phyloP scores from a whole-genome alignment of 2,888 invertebrate species.

The Salticus scenicus region DNA sequence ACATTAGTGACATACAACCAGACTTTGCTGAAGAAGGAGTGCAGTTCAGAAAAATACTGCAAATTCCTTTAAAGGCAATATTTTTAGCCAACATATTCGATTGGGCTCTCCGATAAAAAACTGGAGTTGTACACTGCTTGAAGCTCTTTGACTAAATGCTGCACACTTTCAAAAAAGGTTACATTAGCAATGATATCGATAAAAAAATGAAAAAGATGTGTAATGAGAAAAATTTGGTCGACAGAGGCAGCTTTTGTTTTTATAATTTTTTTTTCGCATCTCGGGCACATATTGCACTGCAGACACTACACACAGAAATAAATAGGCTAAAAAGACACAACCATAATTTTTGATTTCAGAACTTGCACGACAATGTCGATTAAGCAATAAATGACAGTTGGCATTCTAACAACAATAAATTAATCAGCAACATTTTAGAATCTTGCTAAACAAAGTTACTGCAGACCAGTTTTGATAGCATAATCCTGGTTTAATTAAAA shows the following conservation, averaged over 20 bases:
- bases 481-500: too few relatives aligned
- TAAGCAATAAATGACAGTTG: too few relatives aligned
- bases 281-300: neutral
- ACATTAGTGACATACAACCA: slow-evolving; percentile 23
- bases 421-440: too few relatives aligned
- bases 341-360: too few relatives aligned
- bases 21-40: neutral
- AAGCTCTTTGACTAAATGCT: slow-evolving; percentile 45
- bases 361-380: too few relatives aligned
- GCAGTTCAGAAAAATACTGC: slow-evolving; percentile 10
- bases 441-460: too few relatives aligned
- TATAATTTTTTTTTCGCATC: neutral
- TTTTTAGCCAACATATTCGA: slow-evolving; percentile 25
- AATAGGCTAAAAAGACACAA: neutral
- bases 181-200: neutral
- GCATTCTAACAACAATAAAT: too few relatives aligned
- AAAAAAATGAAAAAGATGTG: neutral
- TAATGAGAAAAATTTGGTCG: neutral
- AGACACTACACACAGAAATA: neutral
- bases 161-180: neutral
- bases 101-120: slow-evolving; percentile 34
- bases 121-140: slow-evolving; percentile 20
- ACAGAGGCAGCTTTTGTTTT: neutral
- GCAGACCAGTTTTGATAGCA: too few relatives aligned
- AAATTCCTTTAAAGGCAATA: slow-evolving; percentile 39